Evolutionary conservation across 2,888 invertebrate species (phyloP).

Genomic region (Frankliniella fusca): DNA sequence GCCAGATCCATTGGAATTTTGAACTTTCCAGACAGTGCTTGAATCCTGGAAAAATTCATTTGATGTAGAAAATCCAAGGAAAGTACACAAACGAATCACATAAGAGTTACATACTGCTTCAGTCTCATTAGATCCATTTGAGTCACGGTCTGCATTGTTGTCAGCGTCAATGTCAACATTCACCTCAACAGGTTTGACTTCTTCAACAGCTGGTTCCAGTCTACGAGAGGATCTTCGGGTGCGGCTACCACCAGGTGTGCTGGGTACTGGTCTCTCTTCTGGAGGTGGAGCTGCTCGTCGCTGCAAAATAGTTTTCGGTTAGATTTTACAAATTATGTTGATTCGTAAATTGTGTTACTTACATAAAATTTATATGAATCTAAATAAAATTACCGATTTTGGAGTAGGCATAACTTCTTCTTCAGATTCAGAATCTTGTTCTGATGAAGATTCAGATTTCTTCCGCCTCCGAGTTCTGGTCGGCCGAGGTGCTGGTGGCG

Average conservation of each 20-base stretch:
- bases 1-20: conserved; percentile 47
- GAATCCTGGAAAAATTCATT: neutral
- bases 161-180: neutral
- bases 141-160: neutral
- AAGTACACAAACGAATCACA: neutral
- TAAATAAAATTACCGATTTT: neutral
- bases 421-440: neutral
- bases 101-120: neutral
- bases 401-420: conserved; percentile 12
- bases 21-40: conserved; percentile 50
- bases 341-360: neutral
- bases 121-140: conserved; percentile 9
- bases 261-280: neutral
- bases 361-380: neutral
- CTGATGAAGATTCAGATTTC: neutral
- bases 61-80: neutral
- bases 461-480: neutral
- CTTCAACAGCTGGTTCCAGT: neutral
- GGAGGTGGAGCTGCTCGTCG: neutral
- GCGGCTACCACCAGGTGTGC: neutral
- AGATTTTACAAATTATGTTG: neutral
- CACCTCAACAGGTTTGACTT: neutral
- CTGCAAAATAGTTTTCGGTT: neutral
- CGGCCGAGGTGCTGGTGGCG: neutral
- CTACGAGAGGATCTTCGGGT: neutral